These are phyloP conservation scores for Erpornis zantholeuca DNA, from an alignment of 2,113 vertebrate genomes.

Conservation along the genomic window DNA sequence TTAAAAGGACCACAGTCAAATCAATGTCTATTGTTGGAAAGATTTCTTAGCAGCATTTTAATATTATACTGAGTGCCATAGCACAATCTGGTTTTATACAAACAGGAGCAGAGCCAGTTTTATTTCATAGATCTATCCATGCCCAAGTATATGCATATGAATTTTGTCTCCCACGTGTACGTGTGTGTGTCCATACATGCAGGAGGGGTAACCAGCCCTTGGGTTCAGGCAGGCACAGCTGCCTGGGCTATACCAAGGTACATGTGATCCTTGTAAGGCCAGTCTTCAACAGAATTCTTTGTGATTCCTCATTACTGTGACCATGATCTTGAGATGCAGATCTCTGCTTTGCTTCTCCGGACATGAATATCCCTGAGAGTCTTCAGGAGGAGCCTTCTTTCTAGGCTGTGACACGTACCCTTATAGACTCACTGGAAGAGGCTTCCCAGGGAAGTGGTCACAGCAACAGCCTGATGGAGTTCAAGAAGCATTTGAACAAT, in stretches of 20 bases:
- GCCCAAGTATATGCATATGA: no score
- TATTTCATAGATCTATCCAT: background rate
- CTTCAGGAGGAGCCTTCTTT: background rate
- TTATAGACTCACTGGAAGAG: background rate
- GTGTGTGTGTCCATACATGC: background rate
- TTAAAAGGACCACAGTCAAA: conserved; percentile 7
- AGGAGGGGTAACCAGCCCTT: background rate
- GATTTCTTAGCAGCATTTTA: background rate
- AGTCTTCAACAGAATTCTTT: background rate
- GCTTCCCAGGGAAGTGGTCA: background rate
- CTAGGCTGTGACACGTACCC: background rate
- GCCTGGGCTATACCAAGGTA: background rate
- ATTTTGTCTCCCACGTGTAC: background rate
- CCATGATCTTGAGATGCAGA: background rate
- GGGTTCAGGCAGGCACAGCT: background rate
- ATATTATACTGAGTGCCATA: background rate
- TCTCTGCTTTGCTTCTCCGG: background rate
- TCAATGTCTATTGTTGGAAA: background rate
- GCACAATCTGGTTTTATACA: background rate
- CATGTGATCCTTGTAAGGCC: background rate
- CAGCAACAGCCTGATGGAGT: background rate
- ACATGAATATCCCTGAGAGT: background rate
- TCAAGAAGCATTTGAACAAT: background rate
- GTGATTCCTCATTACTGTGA: background rate
- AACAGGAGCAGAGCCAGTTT: background rate